Evolutionary conservation across 23 tunicate species (phyloP), one percentile per base, ranked within the genome.

Genomic region (Halocynthia aurantium): DNA sequence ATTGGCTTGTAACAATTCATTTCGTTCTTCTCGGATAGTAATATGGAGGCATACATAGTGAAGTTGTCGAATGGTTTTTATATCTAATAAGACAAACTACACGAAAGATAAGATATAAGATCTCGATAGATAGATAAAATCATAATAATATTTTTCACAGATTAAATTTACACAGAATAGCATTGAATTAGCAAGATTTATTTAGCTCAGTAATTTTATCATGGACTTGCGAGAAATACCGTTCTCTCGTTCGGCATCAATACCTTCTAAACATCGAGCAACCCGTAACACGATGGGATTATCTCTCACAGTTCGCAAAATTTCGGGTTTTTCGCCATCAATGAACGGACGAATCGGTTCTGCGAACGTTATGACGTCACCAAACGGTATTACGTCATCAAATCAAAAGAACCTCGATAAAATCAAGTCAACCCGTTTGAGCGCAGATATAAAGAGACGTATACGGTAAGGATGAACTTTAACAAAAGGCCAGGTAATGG

Each of bases 381-480:
- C 20, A 18, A 53, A 74, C 56, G 78, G 56, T 21, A 64, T 74
- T 10, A 53, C 56, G 8, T 53, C 56, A 13, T 64, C 78, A 8
- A 74, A 74, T 54, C 40, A 44, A 17, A 64, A 74, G 4, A 55
- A 65, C 17, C 57, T 54, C 10, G 55, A 62, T 6, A 74, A 74
- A 13, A 74, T 74, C 54, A 74, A 53, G 21, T 74, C 78, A 5
- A 54, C 78, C 10, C 20, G 78, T 19, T n/a, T 74, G 78, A 74
- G 21, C 18, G 56, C 55, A 1, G 78, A 74, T 20, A 51, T 74
- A n/a, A 74, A 74, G 22, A n/a, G 17, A 8, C 55, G 31, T n/a
- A 51, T 74, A 53, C 55, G 56, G 78, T 74, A 31, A 31, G 44
- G 44, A 31, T 31, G 44, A 31, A 31, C 44, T 31, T 31, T 31